Evolutionary conservation across 2,797 vertebrate genomes (phyloP), one percentile per base, ranked within the genome.

Genomic region (Glossophaga mutica): DNA sequence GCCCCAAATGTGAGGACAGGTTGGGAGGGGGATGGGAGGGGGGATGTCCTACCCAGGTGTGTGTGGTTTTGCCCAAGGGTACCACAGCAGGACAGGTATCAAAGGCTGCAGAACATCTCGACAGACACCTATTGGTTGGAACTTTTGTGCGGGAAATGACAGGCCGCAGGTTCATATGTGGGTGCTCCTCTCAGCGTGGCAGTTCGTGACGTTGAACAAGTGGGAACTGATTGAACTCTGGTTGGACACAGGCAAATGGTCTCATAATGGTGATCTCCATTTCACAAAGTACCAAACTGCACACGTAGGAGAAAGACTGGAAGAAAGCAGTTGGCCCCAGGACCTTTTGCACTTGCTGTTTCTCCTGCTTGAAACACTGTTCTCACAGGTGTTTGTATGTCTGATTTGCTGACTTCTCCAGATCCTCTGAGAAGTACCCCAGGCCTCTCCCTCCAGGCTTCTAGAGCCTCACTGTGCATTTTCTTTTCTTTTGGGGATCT

Each of bases 161-260:
- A 22, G 62, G 90, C 32, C 29, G 0, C 19, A 7, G 42, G 21
- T 39, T 29, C 1, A 0, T 9, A 22, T 14, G 8, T 15, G 9
- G 3, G 1, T 6, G 42, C 37, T 11, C 32, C 37, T 92, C 10
- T 10, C 1, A 0, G 6, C 21, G 70, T 37, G 16, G 8, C n/a
- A n/a, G 32, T 91, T 70, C 42, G 18, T 21, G 7, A 1, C 1
- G 12, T 24, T 21, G 21, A 39, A 18, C 22, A 18, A 34, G 82
- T 2, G n/a, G 42, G 37, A 9, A 19, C 18, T 19, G 1, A 0
- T 44, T 29, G 22, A 44, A 11, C 9, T 57, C 48, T 14, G 39
- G 15, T 34, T 6, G 48, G 19, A 26, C 14, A 3, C 19, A 32
- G 34, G 70, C 50, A 34, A 0, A 9, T 39, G n/a, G 59, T 34